These are phyloP conservation scores for Ciconia boyciana DNA, from an alignment of 2,113 vertebrate genomes.

Conservation along the genomic window DNA sequence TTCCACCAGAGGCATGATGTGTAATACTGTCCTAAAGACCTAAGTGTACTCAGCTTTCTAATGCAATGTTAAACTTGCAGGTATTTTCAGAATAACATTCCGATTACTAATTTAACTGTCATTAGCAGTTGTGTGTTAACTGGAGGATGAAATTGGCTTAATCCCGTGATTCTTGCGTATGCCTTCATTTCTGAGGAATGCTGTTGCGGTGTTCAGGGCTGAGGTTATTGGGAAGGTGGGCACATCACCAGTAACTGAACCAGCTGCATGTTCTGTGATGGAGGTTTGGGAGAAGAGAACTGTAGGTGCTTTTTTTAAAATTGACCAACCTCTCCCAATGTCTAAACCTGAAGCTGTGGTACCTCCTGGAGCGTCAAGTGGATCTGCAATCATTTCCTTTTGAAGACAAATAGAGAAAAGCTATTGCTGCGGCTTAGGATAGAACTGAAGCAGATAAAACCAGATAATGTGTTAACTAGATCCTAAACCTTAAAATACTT, in stretches of 20 bases:
- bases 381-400: not conserved
- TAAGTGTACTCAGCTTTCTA: not conserved
- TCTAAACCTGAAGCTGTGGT: not conserved
- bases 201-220: not conserved
- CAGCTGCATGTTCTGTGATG: not conserved
- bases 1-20: not conserved
- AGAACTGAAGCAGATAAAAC: not conserved
- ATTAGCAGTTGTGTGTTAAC: not conserved
- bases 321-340: not conserved
- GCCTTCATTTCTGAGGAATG: not conserved
- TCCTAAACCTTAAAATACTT: not conserved
- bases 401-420: not conserved
- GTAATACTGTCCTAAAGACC: not conserved
- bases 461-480: not conserved
- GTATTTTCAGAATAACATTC: not conserved
- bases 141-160: not conserved
- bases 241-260: not conserved
- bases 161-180: not conserved
- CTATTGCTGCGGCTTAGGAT: not conserved
- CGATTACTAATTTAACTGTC: not conserved
- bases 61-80: not conserved
- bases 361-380: not conserved
- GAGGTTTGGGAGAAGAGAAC: not conserved
- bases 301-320: not conserved
- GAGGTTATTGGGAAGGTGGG: accelerated